Evolutionary conservation across 2,888 invertebrate species (phyloP), one percentile per base, ranked within the genome.

Genomic region (Clivina fossor): DNA sequence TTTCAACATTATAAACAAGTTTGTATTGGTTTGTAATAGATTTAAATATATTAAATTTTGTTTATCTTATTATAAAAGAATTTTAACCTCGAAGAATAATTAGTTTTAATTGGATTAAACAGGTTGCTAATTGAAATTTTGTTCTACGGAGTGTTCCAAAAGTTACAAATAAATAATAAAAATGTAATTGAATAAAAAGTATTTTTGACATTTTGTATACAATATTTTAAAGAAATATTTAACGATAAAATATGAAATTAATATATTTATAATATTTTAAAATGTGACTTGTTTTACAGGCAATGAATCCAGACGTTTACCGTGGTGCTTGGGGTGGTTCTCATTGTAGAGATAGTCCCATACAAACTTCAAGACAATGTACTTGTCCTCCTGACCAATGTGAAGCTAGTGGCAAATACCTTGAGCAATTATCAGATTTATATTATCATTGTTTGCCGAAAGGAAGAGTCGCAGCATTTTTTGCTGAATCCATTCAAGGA

Each of bases 401-500:
- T 67, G 67, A 79, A 56, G 90, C 96, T 0, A 78, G 84, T 2
- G 83, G 86, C 38, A 83, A 84, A 65, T 98, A 98, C 69, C 77
- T 91, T 19, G 81, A 85, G n/a, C 90, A 94, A 67, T 79, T 95
- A 20, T 79, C 84, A 56, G 86, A 93, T 74, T 79, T 88, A 3
- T 80, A 96, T 63, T 80, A 81, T 57, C 88, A 87, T 71, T 88
- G 89, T 5, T 72, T 93, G 60, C 89, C 94, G 0, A 83, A 84
- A 56, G 85, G 85, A 16, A 81, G 81, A 49, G 81, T 93, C 3
- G 98, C 95, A 0, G 97, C 85, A 3, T 85, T 97, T 71, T 89
- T 97, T 70, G 93, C 91, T 0, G 98, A 99, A 73, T 89, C 93
- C 1, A 97, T 99, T 62, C 97, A 96, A 76, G 98, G 98, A 11